Conservation (phyloP, 2,797 vertebrate genomes). For the Poecilia wingei region DNA sequence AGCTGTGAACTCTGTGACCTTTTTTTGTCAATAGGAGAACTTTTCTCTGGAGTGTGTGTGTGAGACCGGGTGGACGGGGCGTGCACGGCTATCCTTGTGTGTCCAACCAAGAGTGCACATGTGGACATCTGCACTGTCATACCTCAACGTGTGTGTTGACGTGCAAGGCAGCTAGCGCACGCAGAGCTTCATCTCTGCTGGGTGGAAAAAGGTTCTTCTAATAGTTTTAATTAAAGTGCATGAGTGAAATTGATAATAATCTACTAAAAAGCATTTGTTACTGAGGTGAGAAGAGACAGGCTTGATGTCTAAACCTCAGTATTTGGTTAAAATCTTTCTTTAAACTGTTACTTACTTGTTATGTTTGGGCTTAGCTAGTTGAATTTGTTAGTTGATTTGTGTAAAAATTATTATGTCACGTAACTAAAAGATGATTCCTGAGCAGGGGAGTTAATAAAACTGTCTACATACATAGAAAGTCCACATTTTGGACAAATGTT, state of each 20-base stretch:
- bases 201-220: conserved; percentile 39
- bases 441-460: too few relatives aligned
- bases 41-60: conserved; percentile 80
- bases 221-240: conserved; percentile 14
- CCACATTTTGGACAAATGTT: not conserved
- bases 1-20: conserved; percentile 90
- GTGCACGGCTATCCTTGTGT: conserved; percentile 54
- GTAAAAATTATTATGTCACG: too few relatives aligned
- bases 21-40: conserved; percentile 85
- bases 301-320: not conserved
- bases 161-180: conserved; percentile 35
- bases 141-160: conserved; percentile 42
- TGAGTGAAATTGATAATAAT: conserved; percentile 6
- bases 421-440: too few relatives aligned
- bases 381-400: too few relatives aligned
- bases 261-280: not conserved
- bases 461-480: too few relatives aligned
- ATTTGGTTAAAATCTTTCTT: not conserved
- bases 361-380: too few relatives aligned
- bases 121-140: conserved; percentile 48
- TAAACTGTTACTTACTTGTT: not conserved
- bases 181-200: conserved; percentile 28
- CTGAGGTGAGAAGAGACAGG: not conserved
- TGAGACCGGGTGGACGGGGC: conserved; percentile 70
- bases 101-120: conserved; percentile 55